These are phyloP conservation scores for Caenorhabditis macrosperma DNA, from an alignment of 2,888 invertebrate genomes.

Conservation along the genomic window DNA sequence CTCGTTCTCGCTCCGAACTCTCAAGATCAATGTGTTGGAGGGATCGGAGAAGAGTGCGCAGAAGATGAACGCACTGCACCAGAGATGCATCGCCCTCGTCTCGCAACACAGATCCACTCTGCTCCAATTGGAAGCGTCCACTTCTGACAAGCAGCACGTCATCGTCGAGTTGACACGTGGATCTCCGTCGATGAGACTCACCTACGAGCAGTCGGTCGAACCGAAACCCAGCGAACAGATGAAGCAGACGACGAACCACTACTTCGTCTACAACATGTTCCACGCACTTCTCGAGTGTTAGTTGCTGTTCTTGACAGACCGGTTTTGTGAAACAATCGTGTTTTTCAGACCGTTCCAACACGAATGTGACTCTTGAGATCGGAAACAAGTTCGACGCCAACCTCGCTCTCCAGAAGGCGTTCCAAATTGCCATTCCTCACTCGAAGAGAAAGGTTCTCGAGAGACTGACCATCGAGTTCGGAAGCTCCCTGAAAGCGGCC, in stretches of 20 bases:
- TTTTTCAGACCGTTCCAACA: slow-evolving; percentile 25
- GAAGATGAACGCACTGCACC: background rate
- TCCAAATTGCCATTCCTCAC: slow-evolving; percentile 41
- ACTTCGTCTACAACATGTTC: slow-evolving; percentile 32
- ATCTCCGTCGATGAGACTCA: background rate
- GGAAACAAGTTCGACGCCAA: slow-evolving; percentile 33
- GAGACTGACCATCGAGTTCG: slow-evolving; percentile 44
- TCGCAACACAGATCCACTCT: slow-evolving; percentile 24
- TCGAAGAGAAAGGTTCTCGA: slow-evolving; percentile 15
- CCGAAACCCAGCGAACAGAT: background rate
- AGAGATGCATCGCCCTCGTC: slow-evolving; percentile 32
- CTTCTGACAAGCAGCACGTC: slow-evolving; percentile 33
- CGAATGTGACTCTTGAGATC: slow-evolving; percentile 27
- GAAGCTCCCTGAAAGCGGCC: slow-evolving; percentile 21
- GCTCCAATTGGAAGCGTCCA: slow-evolving; percentile 31
- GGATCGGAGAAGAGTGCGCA: background rate
- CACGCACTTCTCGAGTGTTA: slow-evolving; percentile 35
- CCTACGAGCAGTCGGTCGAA: slow-evolving; percentile 23
- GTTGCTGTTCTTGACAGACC: slow-evolving; percentile 11
- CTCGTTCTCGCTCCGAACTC: slow-evolving; percentile 8
- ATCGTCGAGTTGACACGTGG: background rate
- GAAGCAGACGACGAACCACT: slow-evolving; percentile 17
- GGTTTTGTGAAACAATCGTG: no score
- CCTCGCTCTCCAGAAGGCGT: slow-evolving; percentile 51
- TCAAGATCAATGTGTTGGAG: slow-evolving; percentile 14